phyloP scores from a whole-genome alignment of 2,888 invertebrate species.

The Tetheella fluctuosa region DNA sequence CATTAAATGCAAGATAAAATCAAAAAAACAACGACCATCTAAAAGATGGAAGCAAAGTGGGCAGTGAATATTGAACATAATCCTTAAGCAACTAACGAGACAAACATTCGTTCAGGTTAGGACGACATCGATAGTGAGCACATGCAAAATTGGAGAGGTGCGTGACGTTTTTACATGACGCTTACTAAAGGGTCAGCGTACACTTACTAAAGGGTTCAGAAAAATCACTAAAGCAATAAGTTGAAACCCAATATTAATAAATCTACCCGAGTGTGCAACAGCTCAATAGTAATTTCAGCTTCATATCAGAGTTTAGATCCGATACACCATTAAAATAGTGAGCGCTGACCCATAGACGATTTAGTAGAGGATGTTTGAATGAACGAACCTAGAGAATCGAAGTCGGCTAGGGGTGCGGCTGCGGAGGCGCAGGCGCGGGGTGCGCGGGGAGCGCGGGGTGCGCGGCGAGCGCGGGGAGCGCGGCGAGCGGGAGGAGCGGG shows the following conservation, averaged over 20 bases:
- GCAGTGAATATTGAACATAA: not conserved
- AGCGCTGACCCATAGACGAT: slow-evolving; percentile 1
- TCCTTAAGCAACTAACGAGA: not conserved
- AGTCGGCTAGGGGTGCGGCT: slow-evolving; percentile 66
- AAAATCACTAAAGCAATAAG: not conserved
- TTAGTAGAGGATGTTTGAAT: slow-evolving; percentile 23
- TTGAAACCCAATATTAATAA: not conserved
- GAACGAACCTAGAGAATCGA: slow-evolving; percentile 75
- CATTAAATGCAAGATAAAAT: not conserved
- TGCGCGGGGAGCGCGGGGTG: slow-evolving; percentile 25
- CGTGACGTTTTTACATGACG: not conserved
- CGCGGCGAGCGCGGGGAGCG: slow-evolving; percentile 39
- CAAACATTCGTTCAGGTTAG: not conserved
- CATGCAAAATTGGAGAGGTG: slow-evolving; percentile 18
- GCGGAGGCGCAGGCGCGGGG: slow-evolving; percentile 59
- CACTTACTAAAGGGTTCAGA: not conserved
- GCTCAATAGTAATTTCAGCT: not conserved
- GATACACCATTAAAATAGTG: not conserved
- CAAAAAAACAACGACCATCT: not conserved
- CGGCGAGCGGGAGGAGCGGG: slow-evolving; percentile 55
- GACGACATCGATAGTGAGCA: not conserved
- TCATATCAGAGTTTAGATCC: not conserved
- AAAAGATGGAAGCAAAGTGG: not conserved
- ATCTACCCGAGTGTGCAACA: too few species aligned
- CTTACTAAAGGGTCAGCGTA: slow-evolving; percentile 22